Evolutionary conservation across 2,888 invertebrate species (phyloP), one percentile per base, ranked within the genome.

Genomic region (Tenthredo notha): DNA sequence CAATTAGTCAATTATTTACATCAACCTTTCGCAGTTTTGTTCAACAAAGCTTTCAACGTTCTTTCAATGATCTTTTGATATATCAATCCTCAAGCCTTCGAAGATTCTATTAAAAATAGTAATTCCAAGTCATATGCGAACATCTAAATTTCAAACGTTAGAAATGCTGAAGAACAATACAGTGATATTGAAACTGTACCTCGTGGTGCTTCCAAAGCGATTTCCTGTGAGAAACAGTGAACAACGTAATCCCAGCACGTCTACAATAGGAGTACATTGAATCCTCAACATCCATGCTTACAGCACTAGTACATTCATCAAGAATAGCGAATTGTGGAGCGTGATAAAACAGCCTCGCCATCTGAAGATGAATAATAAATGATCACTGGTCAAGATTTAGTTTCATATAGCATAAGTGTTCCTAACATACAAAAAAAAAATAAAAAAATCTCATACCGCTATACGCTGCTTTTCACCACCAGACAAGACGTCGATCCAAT

Each of bases 401-500:
- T 47, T 47, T 75, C 70, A 25, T 70, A 0, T 4, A n/a, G 9
- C 25, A 37, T n/a, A 84, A 75, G 54, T n/a, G 54, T 54, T 54
- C 78, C 10, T 75, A 33, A 70, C n/a, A n/a, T n/a, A 80, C 74
- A 18, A 67, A 29, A 70, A 80, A 61, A 82, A 12, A 74, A 84
- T 72, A 80, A 78, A 9, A 82, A 86, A 86, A 29, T 54, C 29
- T 74, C 95, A 94, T 91, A 98, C 97, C 80, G 99, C 99, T 90
- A 99, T 97, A 91, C 99, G 95, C 94, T 99, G 99, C 92, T 99
- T 99, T 94, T 99, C 99, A 18, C 99, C 99, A 0, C 99, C 99
- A 54, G 98, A 98, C 6, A 99, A 94, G 0, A 99, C 98, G 93
- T 99, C 99, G 96, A 99, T 97, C 99, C 99, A 99, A 94, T 99